A percentile compares a stretch with the other conserved stretches of the same genome.
Conservation (phyloP, 1,140 invertebrate genomes). For the Atta colombica region DNA sequence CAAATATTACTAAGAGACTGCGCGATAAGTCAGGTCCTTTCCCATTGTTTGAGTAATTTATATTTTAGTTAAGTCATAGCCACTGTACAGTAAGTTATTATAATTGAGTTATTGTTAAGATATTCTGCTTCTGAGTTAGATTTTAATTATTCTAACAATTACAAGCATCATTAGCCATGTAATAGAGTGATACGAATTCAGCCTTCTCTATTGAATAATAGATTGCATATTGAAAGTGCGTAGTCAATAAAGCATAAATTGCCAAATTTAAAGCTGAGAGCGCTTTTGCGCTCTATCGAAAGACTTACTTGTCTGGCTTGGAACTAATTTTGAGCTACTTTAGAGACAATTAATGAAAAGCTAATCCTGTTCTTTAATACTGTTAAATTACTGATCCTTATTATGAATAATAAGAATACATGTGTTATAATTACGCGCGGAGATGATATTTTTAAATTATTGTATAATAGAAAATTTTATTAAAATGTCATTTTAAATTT, state of each 20-base stretch:
- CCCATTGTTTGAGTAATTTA: not conserved
- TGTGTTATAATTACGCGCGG: not conserved
- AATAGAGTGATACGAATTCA: conserved; percentile 12
- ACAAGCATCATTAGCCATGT: conserved; percentile 37
- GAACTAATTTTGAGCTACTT: not conserved
- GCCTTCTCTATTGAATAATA: not conserved
- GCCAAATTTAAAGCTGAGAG: conserved; percentile 25
- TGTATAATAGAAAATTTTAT: not conserved
- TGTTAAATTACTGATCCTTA: not conserved
- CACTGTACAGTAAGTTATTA: conserved; percentile 22
- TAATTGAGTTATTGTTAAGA: conserved; percentile 50
- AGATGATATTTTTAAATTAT: not conserved
- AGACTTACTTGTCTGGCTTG: not conserved
- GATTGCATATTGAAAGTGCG: conserved; percentile 19
- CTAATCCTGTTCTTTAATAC: conserved; percentile 6
- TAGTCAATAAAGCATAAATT: conserved; percentile 45
- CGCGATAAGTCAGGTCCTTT: not conserved
- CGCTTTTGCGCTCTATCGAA: conserved; percentile 40
- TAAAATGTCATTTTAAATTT: not conserved
- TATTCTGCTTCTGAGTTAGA: conserved; percentile 27
- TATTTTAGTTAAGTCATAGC: conserved; percentile 15
- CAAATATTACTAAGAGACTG: conserved; percentile 14
- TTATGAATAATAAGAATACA: not conserved
- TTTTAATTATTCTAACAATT: conserved; percentile 35
- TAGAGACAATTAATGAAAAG: conserved; percentile 15